These are phyloP conservation scores for Ophthalmotilapia sp. DNA, from an alignment of 2,113 vertebrate species.

Conservation along the genomic window DNA sequence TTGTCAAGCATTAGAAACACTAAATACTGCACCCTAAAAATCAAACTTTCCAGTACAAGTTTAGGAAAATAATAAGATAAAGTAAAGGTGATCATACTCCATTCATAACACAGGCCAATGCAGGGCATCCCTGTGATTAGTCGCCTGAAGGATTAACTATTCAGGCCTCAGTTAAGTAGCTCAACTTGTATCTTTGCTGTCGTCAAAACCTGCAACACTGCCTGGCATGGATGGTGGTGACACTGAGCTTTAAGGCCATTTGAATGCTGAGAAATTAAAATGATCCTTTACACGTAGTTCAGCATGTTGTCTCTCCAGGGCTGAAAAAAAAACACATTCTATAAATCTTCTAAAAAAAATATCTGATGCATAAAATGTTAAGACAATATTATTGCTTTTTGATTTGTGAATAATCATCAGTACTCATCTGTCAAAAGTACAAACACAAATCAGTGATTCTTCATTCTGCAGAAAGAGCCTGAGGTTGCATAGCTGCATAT, in stretches of 20 bases:
- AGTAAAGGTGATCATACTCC: background rate
- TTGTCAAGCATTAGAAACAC: background rate
- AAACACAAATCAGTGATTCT: background rate
- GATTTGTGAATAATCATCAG: background rate
- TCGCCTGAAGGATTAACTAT: slow-evolving; percentile 36
- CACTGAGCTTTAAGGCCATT: background rate
- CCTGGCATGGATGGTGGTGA: background rate
- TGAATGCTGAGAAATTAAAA: background rate
- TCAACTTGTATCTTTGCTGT: slow-evolving; percentile 38
- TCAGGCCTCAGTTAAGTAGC: slow-evolving; percentile 38
- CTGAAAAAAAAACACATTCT: background rate
- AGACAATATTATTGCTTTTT: background rate
- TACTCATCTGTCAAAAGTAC: background rate
- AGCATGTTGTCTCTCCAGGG: background rate
- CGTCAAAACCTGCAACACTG: slow-evolving; percentile 9
- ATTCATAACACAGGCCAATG: background rate
- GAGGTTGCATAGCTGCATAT: background rate
- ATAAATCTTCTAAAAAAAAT: background rate
- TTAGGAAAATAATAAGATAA: background rate
- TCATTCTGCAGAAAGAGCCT: background rate
- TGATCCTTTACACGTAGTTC: background rate
- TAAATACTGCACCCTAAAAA: background rate
- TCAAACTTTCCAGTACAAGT: background rate
- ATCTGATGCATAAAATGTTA: background rate
- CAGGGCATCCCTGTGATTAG: slow-evolving; percentile 3